These are phyloP conservation scores for Hypercompe scribonia DNA, from an alignment of 2,888 invertebrate species.

Conservation along the genomic window DNA sequence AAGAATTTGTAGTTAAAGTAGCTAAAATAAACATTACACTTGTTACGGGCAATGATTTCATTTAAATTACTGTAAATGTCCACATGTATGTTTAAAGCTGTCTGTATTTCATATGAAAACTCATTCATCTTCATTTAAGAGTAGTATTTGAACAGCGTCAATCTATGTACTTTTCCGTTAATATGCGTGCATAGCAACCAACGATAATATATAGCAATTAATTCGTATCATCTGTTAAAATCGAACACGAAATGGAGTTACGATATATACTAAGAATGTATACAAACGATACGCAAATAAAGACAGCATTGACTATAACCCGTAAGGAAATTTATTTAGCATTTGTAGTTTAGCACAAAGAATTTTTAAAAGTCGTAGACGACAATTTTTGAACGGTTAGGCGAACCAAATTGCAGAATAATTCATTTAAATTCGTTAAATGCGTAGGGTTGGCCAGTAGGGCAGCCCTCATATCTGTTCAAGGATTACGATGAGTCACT, in stretches of 20 bases:
- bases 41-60: conserved; percentile 45
- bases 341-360: conserved; percentile 9
- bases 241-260: conserved; percentile 35
- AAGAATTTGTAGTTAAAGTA: conserved; percentile 46
- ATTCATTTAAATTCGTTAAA: conserved; percentile 35
- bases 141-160: conserved; percentile 6
- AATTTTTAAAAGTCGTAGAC: not conserved
- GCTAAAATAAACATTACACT: conserved; percentile 31
- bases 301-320: conserved; percentile 11
- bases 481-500: conserved; percentile 37
- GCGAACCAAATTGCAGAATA: conserved; percentile 32
- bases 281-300: conserved; percentile 28
- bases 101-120: not conserved
- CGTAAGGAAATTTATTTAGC: conserved; percentile 19
- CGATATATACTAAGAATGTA: conserved; percentile 27
- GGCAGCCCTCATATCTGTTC: conserved; percentile 33
- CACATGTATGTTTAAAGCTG: conserved; percentile 22
- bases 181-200: conserved; percentile 18
- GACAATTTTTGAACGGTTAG: not conserved
- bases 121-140: not conserved
- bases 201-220: conserved; percentile 15
- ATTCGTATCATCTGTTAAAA: conserved; percentile 38
- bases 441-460: conserved; percentile 26
- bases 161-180: not conserved
- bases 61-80: conserved; percentile 47